phyloP scores from a whole-genome alignment of 2,797 vertebrate genomes.

The Myotis vivesi region DNA sequence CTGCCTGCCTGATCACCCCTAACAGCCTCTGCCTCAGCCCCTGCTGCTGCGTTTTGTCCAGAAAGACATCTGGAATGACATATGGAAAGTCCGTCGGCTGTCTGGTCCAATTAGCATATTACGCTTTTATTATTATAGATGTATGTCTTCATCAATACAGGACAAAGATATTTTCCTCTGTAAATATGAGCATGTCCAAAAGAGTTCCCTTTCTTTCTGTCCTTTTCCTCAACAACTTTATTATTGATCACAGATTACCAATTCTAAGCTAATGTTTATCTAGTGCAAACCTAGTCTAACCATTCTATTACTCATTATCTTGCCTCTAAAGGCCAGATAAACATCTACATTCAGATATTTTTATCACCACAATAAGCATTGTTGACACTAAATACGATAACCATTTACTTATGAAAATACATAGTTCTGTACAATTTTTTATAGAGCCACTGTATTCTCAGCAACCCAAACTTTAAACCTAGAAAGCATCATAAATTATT shows the following conservation, averaged over 20 bases:
- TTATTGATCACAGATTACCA: background rate
- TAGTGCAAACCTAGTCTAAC: background rate
- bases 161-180: background rate
- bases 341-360: background rate
- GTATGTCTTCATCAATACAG: background rate
- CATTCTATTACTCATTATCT: background rate
- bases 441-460: background rate
- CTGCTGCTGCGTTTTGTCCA: rapidly evolving
- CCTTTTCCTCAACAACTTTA: background rate
- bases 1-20: no score
- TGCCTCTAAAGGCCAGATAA: background rate
- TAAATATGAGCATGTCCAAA: background rate
- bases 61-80: no score
- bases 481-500: background rate
- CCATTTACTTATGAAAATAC: background rate
- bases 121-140: no score
- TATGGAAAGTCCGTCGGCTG: no score
- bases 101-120: no score
- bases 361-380: background rate
- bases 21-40: no score
- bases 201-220: background rate
- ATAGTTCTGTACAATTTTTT: background rate
- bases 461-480: background rate
- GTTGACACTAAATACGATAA: background rate
- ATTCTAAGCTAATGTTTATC: background rate